Conservation (phyloP, 2,797 vertebrate genomes). For the Buphagus erythrorhynchus region DNA sequence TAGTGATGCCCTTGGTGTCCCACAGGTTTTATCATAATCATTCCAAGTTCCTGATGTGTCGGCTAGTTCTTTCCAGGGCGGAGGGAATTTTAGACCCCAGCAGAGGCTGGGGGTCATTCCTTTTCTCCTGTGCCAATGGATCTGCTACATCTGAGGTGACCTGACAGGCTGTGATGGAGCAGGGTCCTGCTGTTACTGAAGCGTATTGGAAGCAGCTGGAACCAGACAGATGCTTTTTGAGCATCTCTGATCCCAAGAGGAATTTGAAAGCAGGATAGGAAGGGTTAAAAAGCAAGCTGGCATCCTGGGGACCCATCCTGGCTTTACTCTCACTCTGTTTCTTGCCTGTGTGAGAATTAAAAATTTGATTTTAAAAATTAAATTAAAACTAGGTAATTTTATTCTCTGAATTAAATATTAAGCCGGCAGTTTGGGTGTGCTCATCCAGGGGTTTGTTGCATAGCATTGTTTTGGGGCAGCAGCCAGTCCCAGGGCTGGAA, state of each 20-base stretch:
- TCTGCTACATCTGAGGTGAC: background rate
- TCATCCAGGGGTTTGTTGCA: background rate
- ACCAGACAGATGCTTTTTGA: background rate
- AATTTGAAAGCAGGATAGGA: background rate
- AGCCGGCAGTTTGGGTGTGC: rapidly evolving
- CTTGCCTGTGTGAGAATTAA: background rate
- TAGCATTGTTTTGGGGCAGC: background rate
- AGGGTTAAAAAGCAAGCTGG: background rate
- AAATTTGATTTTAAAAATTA: background rate
- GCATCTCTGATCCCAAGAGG: background rate
- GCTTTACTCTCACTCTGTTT: background rate
- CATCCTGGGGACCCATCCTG: background rate
- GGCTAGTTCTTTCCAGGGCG: background rate
- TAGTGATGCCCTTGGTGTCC: constrained; percentile 56
- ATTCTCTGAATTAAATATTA: background rate
- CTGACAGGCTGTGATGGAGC: background rate
- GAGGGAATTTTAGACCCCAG: background rate
- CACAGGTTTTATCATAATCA: constrained; percentile 41
- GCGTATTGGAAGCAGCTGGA: background rate
- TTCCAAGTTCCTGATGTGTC: background rate
- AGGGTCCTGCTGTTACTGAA: background rate
- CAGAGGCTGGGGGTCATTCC: background rate
- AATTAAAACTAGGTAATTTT: background rate
- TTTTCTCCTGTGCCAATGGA: background rate
- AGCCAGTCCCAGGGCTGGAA: background rate